Percentiles rank a stretch among this genome's conserved stretches.
Conservation (phyloP, 2,888 invertebrate species). For the Dendrolimus houi region DNA sequence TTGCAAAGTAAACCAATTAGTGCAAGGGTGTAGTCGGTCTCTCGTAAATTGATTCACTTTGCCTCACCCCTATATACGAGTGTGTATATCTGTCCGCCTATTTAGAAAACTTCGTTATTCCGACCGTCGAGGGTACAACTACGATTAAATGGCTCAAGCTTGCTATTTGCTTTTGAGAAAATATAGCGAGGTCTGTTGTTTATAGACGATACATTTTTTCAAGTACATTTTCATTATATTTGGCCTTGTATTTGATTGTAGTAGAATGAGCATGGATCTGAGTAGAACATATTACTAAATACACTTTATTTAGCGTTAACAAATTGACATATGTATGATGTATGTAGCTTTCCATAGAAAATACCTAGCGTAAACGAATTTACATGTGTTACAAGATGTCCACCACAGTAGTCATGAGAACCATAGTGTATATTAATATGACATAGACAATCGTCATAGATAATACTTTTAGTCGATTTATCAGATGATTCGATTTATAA, state of each 20-base stretch:
- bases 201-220: not conserved
- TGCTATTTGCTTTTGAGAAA: not conserved
- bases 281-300: too few species aligned
- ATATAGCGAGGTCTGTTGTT: not conserved
- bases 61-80: constrained; percentile 26
- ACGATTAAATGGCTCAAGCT: too few species aligned
- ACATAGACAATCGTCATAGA: too few species aligned
- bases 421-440: too few species aligned
- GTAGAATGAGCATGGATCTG: not conserved
- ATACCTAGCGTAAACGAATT: too few species aligned
- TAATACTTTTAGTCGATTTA: too few species aligned
- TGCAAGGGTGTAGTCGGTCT: constrained; percentile 36
- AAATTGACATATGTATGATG: too few species aligned
- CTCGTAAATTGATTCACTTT: constrained; percentile 45
- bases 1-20: constrained; percentile 72
- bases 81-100: constrained; percentile 1
- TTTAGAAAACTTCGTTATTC: not conserved
- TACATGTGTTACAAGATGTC: too few species aligned
- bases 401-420: too few species aligned
- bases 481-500: too few species aligned
- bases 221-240: not conserved
- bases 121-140: not conserved
- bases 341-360: too few species aligned
- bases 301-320: too few species aligned
- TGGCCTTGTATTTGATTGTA: not conserved